These are phyloP conservation scores for Rhea pennata DNA, from an alignment of 2,113 vertebrate species.

Conservation along the genomic window DNA sequence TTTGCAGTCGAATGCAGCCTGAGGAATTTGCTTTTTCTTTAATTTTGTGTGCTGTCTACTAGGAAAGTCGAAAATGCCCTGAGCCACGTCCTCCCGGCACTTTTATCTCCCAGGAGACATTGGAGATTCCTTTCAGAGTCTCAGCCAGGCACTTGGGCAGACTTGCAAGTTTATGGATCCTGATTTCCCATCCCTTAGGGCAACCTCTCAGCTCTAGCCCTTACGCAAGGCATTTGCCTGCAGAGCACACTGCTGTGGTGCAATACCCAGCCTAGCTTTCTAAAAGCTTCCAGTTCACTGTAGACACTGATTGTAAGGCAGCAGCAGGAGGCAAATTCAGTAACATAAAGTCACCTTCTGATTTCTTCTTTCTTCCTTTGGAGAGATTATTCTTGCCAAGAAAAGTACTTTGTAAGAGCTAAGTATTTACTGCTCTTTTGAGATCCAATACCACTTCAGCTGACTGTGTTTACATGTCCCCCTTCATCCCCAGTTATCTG, in stretches of 20 bases:
- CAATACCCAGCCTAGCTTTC: background rate
- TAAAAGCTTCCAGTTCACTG: background rate
- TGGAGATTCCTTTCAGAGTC: background rate
- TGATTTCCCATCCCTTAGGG: background rate
- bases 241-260: background rate
- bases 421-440: slow-evolving; percentile 45
- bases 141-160: background rate
- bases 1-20: background rate
- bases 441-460: slow-evolving; percentile 16
- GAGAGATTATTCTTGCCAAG: background rate
- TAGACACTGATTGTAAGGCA: background rate
- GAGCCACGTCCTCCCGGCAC: accelerated
- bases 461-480: background rate
- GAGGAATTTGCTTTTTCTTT: background rate
- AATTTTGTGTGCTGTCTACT: accelerated
- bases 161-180: background rate
- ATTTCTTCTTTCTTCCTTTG: background rate
- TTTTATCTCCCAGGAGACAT: background rate
- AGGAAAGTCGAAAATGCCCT: background rate
- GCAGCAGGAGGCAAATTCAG: background rate
- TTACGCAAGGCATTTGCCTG: accelerated
- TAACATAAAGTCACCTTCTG: background rate
- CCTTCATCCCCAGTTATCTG: slow-evolving; percentile 5
- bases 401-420: background rate
- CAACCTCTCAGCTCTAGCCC: background rate